Evolutionary conservation across 2,113 vertebrate species (phyloP).

Genomic region (Cranoglanis bouderius): DNA sequence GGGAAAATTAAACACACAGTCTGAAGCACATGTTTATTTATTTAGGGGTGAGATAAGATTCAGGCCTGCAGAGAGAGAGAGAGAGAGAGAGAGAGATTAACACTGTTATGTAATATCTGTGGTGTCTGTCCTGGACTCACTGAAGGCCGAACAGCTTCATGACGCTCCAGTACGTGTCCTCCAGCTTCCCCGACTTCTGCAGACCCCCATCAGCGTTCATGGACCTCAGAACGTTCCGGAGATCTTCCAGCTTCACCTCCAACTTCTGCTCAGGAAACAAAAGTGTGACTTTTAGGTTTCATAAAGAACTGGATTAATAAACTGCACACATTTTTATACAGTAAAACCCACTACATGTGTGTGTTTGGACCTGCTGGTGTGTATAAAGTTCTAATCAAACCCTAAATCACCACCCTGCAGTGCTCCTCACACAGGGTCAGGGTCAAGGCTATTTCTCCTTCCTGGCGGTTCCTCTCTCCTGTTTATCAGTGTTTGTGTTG

Average conservation of each 20-base stretch:
- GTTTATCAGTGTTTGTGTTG: too few relatives aligned
- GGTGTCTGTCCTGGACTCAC: conserved; percentile 67
- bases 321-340: background rate
- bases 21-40: background rate
- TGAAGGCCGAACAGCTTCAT: conserved; percentile 81
- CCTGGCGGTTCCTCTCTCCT: too few relatives aligned
- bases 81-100: too few relatives aligned
- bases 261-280: conserved; percentile 73
- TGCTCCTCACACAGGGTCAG: too few relatives aligned
- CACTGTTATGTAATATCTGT: background rate
- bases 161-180: conserved; percentile 86
- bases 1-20: background rate
- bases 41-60: background rate
- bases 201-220: conserved; percentile 65
- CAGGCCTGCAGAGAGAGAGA: too few relatives aligned
- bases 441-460: too few relatives aligned
- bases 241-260: conserved; percentile 64
- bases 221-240: conserved; percentile 68
- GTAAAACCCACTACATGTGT: background rate
- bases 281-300: background rate
- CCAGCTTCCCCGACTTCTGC: conserved; percentile 71
- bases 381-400: background rate
- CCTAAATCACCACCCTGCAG: too few relatives aligned
- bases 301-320: background rate
- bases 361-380: background rate